These are phyloP conservation scores for Cerastoderma edule DNA, from an alignment of 2,888 invertebrate genomes.

Conservation along the genomic window DNA sequence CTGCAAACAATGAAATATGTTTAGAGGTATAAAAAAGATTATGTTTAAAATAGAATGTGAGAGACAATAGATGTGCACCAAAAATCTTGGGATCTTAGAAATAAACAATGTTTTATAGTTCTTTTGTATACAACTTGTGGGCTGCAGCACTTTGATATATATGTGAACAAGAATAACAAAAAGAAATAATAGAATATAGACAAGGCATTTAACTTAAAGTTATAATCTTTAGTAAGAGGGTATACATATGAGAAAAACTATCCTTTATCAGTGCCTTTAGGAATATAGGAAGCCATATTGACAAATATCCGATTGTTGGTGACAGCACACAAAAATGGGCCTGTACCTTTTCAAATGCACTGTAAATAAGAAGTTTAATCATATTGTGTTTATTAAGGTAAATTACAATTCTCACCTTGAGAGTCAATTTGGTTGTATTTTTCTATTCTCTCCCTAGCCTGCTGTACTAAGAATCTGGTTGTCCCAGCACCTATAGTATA, in stretches of 20 bases:
- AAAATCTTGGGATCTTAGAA: background rate
- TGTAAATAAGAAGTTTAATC: background rate
- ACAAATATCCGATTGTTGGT: background rate
- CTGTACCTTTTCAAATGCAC: background rate
- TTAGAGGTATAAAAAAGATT: background rate
- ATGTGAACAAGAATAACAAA: background rate
- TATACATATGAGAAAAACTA: background rate
- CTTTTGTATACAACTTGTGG: no score
- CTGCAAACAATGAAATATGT: conserved; percentile 28
- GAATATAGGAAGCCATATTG: background rate
- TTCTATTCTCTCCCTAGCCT: conserved; percentile 81
- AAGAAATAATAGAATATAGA: no score
- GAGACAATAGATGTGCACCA: background rate
- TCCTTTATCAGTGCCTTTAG: background rate
- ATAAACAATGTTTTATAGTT: background rate
- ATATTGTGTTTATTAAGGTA: background rate
- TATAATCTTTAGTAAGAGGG: no score
- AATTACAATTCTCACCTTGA: conserved; percentile 22
- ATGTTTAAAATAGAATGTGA: background rate
- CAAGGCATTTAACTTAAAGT: no score
- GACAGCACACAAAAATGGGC: background rate
- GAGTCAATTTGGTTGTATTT: conserved; percentile 63
- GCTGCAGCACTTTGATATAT: no score
- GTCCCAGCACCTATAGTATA: conserved; percentile 79
- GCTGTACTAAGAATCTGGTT: conserved; percentile 81